phyloP scores from a whole-genome alignment of 2,797 vertebrate genomes.

The Ibycter americanus region DNA sequence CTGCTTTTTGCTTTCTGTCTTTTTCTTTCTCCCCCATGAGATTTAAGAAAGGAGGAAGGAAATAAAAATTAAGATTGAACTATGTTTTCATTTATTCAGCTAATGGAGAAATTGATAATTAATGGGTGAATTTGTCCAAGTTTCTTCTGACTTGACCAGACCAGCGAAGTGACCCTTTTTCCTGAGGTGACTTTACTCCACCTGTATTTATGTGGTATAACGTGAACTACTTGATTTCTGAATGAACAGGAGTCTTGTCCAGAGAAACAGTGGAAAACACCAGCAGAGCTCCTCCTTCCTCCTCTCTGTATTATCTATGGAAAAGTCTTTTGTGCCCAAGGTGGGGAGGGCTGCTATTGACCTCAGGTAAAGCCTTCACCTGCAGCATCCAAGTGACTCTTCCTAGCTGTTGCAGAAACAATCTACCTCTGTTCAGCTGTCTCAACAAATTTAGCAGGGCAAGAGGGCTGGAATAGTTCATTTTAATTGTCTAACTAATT shows the following conservation, averaged over 20 bases:
- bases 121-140: not conserved
- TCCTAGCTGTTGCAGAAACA: not conserved
- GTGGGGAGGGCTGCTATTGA: not conserved
- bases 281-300: not conserved
- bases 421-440: not conserved
- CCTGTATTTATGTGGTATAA: not conserved
- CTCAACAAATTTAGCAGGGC: not conserved
- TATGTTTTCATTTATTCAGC: not conserved
- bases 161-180: not conserved
- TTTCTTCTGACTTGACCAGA: not conserved
- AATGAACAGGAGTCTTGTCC: not conserved
- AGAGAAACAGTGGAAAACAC: not conserved
- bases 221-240: not conserved
- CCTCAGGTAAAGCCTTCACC: not conserved
- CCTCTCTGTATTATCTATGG: rapidly evolving
- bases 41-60: not conserved
- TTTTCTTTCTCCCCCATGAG: not conserved
- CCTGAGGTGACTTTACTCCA: not conserved
- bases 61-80: not conserved
- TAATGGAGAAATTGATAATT: not conserved
- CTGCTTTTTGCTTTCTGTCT: not conserved
- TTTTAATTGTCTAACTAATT: not conserved
- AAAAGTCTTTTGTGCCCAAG: not conserved
- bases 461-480: not conserved
- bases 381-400: not conserved